Conservation (phyloP, 2,888 invertebrate species). For the Geotrupes spiniger region DNA sequence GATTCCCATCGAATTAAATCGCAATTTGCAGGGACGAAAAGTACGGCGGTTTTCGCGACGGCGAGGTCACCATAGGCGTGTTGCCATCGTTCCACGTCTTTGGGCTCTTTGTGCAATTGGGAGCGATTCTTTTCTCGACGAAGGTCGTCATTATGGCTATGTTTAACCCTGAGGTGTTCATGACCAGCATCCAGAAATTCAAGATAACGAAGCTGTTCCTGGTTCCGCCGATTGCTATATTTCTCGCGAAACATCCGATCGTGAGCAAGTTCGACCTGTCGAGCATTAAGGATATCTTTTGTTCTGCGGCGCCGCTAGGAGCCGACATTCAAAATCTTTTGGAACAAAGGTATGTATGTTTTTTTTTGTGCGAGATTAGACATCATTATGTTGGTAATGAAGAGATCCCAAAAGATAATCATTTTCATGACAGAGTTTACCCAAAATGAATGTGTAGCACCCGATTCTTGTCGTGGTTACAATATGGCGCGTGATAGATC, state of each 20-base stretch:
- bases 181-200: slow-evolving; percentile 64
- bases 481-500: no score
- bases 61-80: slow-evolving; percentile 7
- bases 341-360: slow-evolving; percentile 8
- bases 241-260: slow-evolving; percentile 51
- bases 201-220: slow-evolving; percentile 26
- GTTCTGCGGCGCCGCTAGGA: slow-evolving; percentile 73
- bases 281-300: slow-evolving; percentile 61
- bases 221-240: slow-evolving; percentile 55
- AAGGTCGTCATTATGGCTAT: slow-evolving; percentile 8
- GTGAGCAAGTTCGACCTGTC: slow-evolving; percentile 59
- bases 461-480: no score
- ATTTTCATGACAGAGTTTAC: no score
- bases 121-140: slow-evolving; percentile 6
- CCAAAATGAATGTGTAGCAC: no score
- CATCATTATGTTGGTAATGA: no score
- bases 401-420: no score
- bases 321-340: slow-evolving; percentile 54
- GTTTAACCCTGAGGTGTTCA: slow-evolving; percentile 52
- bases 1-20: background rate
- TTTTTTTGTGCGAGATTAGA: no score
- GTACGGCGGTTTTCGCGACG: slow-evolving; percentile 6
- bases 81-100: slow-evolving; percentile 11
- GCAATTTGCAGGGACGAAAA: background rate
- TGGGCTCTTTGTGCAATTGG: slow-evolving; percentile 4